phyloP scores from a whole-genome alignment of 2,797 vertebrate species.

The Arnoldichthys spilopterus region DNA sequence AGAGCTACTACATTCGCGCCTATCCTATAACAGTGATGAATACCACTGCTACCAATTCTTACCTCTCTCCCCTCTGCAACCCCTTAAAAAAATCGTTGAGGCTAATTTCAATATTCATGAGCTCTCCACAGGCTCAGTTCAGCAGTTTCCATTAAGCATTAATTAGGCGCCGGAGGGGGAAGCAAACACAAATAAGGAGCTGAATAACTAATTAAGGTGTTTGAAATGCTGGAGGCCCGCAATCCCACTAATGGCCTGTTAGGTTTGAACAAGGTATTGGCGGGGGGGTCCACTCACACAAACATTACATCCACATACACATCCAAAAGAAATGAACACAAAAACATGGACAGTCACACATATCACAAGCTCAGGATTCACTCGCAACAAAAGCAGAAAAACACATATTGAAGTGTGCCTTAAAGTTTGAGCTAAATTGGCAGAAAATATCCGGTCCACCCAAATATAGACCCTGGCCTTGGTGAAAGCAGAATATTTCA shows the following conservation, averaged over 20 bases:
- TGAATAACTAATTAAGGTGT: constrained; percentile 95
- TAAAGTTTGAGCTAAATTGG: constrained; percentile 19
- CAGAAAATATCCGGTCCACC: constrained; percentile 14
- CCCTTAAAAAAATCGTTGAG: constrained; percentile 87
- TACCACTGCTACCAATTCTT: constrained; percentile 84
- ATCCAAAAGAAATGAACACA: constrained; percentile 36
- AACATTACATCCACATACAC: constrained; percentile 30
- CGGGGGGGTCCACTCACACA: constrained; percentile 28
- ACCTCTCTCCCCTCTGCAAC: constrained; percentile 61
- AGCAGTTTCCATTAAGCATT: constrained; percentile 97
- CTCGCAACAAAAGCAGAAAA: constrained; percentile 1
- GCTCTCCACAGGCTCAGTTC: constrained; percentile 96
- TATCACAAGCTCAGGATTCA: not conserved
- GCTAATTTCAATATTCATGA: constrained; percentile 99
- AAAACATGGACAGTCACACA: constrained; percentile 21
- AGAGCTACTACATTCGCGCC: constrained; percentile 68
- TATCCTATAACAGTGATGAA: constrained; percentile 87
- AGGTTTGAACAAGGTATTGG: constrained; percentile 83
- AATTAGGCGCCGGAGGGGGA: constrained; percentile 99
- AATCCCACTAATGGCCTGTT: constrained; percentile 86
- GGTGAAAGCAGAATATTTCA: not conserved
- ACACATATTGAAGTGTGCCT: not conserved
- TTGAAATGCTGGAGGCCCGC: constrained; percentile 86
- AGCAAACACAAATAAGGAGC: constrained; percentile 75
- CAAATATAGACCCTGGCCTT: not conserved